A percentile compares a stretch with the other conserved stretches of the same genome.
Evolutionary conservation across 92 coral and sea anemone species (phyloP).

Genomic region (Heliopora coerulea): DNA sequence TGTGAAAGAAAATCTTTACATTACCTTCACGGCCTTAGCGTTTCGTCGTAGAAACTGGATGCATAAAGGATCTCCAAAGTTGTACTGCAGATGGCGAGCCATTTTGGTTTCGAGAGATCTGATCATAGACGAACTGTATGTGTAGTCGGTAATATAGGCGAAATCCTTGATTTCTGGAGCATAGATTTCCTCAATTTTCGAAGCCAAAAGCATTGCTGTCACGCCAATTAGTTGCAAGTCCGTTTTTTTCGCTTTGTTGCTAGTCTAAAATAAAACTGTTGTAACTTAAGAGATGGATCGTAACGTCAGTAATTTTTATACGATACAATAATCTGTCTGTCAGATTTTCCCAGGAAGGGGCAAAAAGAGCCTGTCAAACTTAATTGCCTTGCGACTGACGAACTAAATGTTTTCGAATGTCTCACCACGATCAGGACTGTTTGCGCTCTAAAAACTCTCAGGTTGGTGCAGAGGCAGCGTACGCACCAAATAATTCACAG

Average conservation of each 20-base stretch:
- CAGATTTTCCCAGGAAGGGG: too few species aligned
- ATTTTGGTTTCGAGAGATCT: slow-evolving; percentile 75
- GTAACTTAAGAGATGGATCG: too few species aligned
- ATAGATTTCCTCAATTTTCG: slow-evolving; percentile 94
- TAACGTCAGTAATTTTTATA: too few species aligned
- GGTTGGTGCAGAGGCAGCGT: too few species aligned
- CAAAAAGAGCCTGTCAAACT: too few species aligned
- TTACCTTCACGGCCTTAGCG: slow-evolving; percentile 93
- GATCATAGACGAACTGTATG: slow-evolving; percentile 73
- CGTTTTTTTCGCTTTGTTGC: slow-evolving; percentile 45
- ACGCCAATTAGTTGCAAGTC: slow-evolving; percentile 89
- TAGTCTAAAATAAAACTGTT: slow-evolving; percentile 51
- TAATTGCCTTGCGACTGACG: too few species aligned
- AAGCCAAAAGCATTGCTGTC: slow-evolving; percentile 90
- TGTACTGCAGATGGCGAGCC: slow-evolving; percentile 60
- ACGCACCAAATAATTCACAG: too few species aligned
- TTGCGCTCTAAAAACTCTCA: too few species aligned
- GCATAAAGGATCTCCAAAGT: slow-evolving; percentile 86
- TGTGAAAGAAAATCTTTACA: too few species aligned
- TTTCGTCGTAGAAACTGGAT: slow-evolving; percentile 92
- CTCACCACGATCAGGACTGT: too few species aligned
- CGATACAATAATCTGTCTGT: too few species aligned
- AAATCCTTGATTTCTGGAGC: slow-evolving; percentile 91
- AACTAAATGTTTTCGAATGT: too few species aligned
- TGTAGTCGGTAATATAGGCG: slow-evolving; percentile 88